Base-by-base conservation (phyloP, 2,113 vertebrate genomes). In the Lepidothrix coronata region DNA sequence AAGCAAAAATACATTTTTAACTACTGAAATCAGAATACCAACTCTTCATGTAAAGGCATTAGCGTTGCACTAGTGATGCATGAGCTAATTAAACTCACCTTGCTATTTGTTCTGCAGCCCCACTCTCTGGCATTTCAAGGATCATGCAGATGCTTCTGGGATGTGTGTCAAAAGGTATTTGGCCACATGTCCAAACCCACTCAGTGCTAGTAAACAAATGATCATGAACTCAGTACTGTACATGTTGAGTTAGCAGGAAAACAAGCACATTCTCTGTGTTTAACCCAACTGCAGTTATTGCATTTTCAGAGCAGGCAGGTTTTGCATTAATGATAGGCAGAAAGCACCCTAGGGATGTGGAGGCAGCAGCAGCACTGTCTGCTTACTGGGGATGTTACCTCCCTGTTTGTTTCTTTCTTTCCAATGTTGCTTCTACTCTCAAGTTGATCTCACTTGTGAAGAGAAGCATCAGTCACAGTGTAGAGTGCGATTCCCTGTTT, bases 181-280 rank as follows among this genome's bases (percentile, higher is more conserved):
- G 31, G 24, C 37, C 49, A 28, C 28, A 21, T 5, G 12, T 85
- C 39, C 48, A 67, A 84, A 61, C 6, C 4, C 15, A 49, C 25
- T 52, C 1, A 0, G 28, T 30, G 49, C 65, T 59, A 33, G 27
- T 18, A 59, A 65, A 71, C 0, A 2, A 71, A 57, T 7, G 17
- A 17, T 30, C 0, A 0, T 49, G 49, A 55, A 46, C 31, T 89
- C 33, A 43, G 28, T 43, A 57, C 22, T 68, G 48, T 28, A 44
- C 8, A 11, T 1, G 5, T 27, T 58, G 58, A 61, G 23, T 43
- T 85, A 84, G 39, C 9, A 71, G 30, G 37, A 89, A 84, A 83
- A 62, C 30, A 73, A 79, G 22, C 9, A 54, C 24, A 21, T 66
- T 79, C 58, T 62, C 39, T 43, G 3, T 21, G 27, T 70, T 71